phyloP scores from a whole-genome alignment of 1,140 invertebrate species.

The Eriosoma lanigerum region DNA sequence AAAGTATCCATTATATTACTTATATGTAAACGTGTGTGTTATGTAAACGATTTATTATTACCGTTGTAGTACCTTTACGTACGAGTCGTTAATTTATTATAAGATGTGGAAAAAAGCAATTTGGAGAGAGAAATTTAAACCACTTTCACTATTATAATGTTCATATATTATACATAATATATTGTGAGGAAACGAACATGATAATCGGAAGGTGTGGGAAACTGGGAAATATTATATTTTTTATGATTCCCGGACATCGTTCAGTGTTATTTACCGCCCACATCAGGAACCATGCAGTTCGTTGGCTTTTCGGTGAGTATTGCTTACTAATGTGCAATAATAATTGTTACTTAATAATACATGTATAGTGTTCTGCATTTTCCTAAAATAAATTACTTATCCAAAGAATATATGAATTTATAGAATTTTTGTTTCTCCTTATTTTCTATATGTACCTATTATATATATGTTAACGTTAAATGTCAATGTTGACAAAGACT shows the following conservation, averaged over 20 bases:
- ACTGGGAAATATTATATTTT: background rate
- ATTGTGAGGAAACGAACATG: background rate
- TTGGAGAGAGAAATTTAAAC: slow-evolving; percentile 30
- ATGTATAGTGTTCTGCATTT: no score
- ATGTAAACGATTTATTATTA: slow-evolving; percentile 18
- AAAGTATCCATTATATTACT: background rate
- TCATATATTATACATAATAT: background rate
- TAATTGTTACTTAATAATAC: no score
- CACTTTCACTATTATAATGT: slow-evolving; percentile 18
- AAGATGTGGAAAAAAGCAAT: background rate
- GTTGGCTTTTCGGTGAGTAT: background rate
- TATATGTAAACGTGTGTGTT: no score
- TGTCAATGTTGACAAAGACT: no score
- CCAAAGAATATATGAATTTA: no score
- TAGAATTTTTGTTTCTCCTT: no score
- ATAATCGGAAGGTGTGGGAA: background rate
- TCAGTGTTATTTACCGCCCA: background rate
- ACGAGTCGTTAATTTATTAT: no score
- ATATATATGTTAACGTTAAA: no score
- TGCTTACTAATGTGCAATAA: no score
- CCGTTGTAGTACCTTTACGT: background rate
- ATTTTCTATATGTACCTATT: no score
- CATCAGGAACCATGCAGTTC: slow-evolving; percentile 9
- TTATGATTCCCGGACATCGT: background rate
- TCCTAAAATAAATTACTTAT: no score